Percentiles rank a stretch among this genome's conserved stretches.
Conservation (phyloP, 2,888 invertebrate genomes). For the Microctonus hyperodae region DNA sequence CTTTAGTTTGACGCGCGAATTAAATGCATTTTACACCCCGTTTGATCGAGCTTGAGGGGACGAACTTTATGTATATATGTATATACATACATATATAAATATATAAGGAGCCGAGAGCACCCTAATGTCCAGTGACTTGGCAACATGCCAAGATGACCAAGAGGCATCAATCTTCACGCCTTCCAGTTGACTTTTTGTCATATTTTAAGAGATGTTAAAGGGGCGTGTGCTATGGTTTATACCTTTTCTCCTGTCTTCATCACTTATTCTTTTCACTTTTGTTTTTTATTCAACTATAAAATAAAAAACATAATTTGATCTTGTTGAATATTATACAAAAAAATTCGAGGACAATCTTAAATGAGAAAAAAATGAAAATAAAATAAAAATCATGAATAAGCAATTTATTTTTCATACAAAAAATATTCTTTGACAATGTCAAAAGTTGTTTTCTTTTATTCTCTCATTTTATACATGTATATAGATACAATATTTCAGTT, state of each 20-base stretch:
- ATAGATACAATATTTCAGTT: constrained; percentile 9
- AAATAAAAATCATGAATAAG: not conserved
- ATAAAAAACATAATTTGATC: not conserved
- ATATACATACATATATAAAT: constrained; percentile 5
- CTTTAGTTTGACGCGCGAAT: constrained; percentile 46
- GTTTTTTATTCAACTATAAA: not conserved
- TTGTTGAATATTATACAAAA: not conserved
- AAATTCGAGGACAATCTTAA: not conserved
- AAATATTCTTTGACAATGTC: not conserved
- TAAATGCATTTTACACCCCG: constrained; percentile 57
- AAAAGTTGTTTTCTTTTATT: not conserved
- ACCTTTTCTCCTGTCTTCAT: not conserved
- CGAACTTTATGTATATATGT: constrained; percentile 33
- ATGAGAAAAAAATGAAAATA: not conserved
- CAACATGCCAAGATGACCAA: constrained; percentile 55
- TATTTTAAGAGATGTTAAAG: not conserved
- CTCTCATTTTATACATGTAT: not conserved
- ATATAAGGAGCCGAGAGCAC: constrained; percentile 37
- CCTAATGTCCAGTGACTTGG: constrained; percentile 57
- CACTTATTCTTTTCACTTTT: not conserved
- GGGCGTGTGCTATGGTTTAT: not conserved
- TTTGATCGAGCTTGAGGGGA: constrained; percentile 39
- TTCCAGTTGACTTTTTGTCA: constrained; percentile 49
- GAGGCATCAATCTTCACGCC: constrained; percentile 56
- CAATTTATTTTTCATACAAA: not conserved